Base-by-base conservation (phyloP, 2,888 invertebrate genomes). In the Scaeva pyrastri region DNA sequence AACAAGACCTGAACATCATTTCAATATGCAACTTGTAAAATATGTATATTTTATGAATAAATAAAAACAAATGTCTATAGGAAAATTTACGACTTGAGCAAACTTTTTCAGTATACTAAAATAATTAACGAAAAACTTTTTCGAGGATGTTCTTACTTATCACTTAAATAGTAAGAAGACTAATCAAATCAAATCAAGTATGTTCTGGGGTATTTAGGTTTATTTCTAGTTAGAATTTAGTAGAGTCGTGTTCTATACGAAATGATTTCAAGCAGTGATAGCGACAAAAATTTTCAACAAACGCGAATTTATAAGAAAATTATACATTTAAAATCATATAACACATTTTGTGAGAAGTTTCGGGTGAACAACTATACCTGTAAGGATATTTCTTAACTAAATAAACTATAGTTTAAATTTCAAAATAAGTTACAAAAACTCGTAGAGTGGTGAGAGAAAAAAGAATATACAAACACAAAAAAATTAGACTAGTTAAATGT, bases 201-300 rank as follows among this genome's bases (percentile, higher is more conserved):
- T 50, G 21, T 12, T 21, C 50, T 50, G 5, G 12, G 6, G 12
- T 21, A 12, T 50, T 50, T 23, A 0, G 21, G 11, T 12, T 50
- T 50, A 50, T 23, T 52, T 52, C 7, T n/a, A 26, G 23, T 52
- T 23, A 52, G 23, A 23, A n/a, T 23, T 52, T 52, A 52, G 52
- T 52, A 3, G 14, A 14, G 52, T 8, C 52, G 23, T 52, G 21
- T 21, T 48, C 0, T 21, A n/a, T 48, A 8, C 6, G 23, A 52
- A 14, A 52, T 52, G 52, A 26, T 26, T n/a, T 52, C 52, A 8
- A 14, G 14, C 52, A n/a, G 52, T 52, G 52, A 50, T 23, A 19
- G 14, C 21, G 12, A 50, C 21, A 8, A 52, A 10, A n/a, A 23
- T n/a, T n/a, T 26, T 26, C 23, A 2, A 23, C 14, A 0, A 7